Evolutionary conservation across 1,140 invertebrate species (phyloP), one percentile per base, ranked within the genome.

Genomic region (Drosophila kanapiae): DNA sequence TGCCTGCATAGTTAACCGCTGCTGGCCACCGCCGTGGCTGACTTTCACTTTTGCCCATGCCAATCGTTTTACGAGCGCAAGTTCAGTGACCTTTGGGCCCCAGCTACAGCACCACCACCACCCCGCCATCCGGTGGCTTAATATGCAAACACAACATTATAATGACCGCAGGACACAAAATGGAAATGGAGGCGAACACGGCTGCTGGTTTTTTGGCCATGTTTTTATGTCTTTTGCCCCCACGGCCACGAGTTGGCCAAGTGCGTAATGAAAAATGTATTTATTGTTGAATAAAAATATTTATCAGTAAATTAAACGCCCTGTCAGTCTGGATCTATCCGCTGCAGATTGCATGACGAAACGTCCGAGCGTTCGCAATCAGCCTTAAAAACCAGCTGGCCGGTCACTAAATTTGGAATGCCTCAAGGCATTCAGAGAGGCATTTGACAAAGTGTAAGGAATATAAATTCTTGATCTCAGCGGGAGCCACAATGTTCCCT

Each of bases 281-380:
- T 87, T 87, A 87, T 90, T 84, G 56, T 75, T 64, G 33, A 56
- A 90, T 88, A 85, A 90, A 56, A 85, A 88, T 84, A 90, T 90
- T 90, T 88, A 88, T 88, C 85, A 88, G 85, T 88, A 90, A 90
- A 88, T 88, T 88, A 88, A 88, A 90, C 62, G 80, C 64, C 69
- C 67, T 78, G 61, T 63, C 53, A 60, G 57, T 69, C 63, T 77
- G 74, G 71, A 76, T 53, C 65, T 71, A 80, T 54, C n/a, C 59
- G 33, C 10, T 45, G 37, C 54, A 75, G 71, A 86, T 76, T 79
- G 76, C 62, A 80, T 75, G 84, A 78, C 75, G 68, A 88, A 83
- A 80, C 45, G 68, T 57, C 48, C 43, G 33, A 38, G 54, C 38
- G 74, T 11, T 71, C 18, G 11, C 65, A 49, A 33, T 60, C 74